Conservation (phyloP, 2,797 vertebrate genomes). For the Gallinago solitaria region DNA sequence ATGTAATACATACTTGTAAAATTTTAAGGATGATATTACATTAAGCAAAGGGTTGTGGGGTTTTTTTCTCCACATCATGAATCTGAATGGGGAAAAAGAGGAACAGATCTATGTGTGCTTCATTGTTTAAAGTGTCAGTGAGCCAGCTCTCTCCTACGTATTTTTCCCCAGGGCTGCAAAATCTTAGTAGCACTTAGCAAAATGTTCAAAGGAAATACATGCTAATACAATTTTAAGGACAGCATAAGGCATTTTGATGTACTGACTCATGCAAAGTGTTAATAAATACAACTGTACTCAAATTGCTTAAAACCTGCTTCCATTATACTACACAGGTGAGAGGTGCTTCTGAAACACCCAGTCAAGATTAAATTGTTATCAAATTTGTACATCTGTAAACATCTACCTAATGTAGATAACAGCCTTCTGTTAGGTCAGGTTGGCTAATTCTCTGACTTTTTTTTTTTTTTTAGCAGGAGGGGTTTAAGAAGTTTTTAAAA, state of each 20-base stretch:
- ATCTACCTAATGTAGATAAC: not conserved
- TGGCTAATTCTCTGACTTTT: not conserved
- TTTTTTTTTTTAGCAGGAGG: not conserved
- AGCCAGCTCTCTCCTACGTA: constrained; percentile 39
- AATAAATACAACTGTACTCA: constrained; percentile 60
- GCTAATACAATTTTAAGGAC: constrained; percentile 55
- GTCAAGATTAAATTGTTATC: constrained; percentile 19
- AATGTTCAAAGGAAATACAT: constrained; percentile 51
- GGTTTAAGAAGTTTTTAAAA: not conserved
- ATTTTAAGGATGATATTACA: not conserved
- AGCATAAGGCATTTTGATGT: constrained; percentile 68
- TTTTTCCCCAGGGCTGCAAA: constrained; percentile 44
- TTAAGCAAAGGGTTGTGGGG: not conserved
- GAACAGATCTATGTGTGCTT: constrained; percentile 53
- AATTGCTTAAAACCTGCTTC: constrained; percentile 13
- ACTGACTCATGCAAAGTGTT: constrained; percentile 68
- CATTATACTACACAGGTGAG: constrained; percentile 8
- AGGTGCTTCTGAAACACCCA: constrained; percentile 35
- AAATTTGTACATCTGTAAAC: not conserved
- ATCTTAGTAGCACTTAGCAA: constrained; percentile 65
- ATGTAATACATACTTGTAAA: not conserved
- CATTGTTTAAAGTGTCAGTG: constrained; percentile 40
- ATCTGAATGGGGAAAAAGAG: constrained; percentile 7
- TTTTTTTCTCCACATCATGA: not conserved
- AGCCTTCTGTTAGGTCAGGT: not conserved